Evolutionary conservation across 2,888 invertebrate species (phyloP), one percentile per base, ranked within the genome.

Genomic region (Myopa tessellatipennis): DNA sequence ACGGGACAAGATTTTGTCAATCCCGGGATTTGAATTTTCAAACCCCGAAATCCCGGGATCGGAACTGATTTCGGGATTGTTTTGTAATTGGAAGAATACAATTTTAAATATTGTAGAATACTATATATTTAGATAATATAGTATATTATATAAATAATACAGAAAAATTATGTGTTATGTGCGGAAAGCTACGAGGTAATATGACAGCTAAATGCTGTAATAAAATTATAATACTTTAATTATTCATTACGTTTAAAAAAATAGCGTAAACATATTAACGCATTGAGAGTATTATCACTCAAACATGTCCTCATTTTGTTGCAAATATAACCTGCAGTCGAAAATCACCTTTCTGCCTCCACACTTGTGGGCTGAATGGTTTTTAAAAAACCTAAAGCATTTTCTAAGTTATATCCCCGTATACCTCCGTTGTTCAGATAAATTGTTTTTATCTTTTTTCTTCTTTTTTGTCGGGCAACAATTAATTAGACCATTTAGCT

Each of bases 311-410:
- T 68, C n/a, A 68, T 45, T 18, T 68, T 68, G 68, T 68, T 68
- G 40, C 68, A 68, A 68, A 68, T 65, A 18, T 14, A 68, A 38
- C 68, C 68, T 5, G 68, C 68, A 16, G 68, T 7, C 5, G 68
- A 68, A 68, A 38, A 68, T 4, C 38, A 36, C n/a, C 68, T 36
- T 50, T 68, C 68, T 38, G 40, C 4, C 50, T 68, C 68, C 26
- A 68, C 40, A 18, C 68, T 68, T 16, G 68, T 68, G n/a, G 68
- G 68, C 18, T 68, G 38, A 68, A 68, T 68, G 14, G 68, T 68
- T 40, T 18, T 68, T 50, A 68, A 68, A 18, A 45, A 68, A 68
- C 26, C 38, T n/a, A n/a, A 65, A 26, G 65, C 65, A 4, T n/a
- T 65, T 38, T 65, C n/a, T 34, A 65, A 14, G 18, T 26, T n/a